Evolutionary conservation across 2,888 invertebrate genomes (phyloP), one percentile per base, ranked within the genome.

Genomic region (Napeogenes inachia): DNA sequence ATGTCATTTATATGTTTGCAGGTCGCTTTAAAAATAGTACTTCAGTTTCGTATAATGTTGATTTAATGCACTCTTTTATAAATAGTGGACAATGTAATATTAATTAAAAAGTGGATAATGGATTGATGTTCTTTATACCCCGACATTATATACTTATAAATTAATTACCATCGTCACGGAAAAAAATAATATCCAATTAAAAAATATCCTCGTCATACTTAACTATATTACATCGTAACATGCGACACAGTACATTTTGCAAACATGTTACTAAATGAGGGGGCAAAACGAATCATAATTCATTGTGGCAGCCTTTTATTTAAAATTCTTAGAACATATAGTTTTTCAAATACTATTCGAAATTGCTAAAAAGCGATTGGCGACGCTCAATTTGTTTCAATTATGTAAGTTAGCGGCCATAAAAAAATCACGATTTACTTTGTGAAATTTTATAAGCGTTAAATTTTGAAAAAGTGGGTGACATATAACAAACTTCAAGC

Each of bases 181-280:
- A 50, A 50, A 21, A 47, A 50, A 50, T 8, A 30, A 30, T 50
- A 21, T 30, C 50, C 21, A 50, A 50, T 50, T 30, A 30, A 50
- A 50, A 30, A 30, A n/a, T 50, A 50, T 50, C 30, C 50, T 50
- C 50, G 50, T 50, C 50, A 50, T 50, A 50, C 50, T 30, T 50
- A 50, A 50, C 21, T 30, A 30, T 50, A 50, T 50, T 50, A 50
- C 30, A 4, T 2, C 30, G 10, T 30, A 30, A 30, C 50, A 50
- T 50, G 50, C 50, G 21, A 50, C 30, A n/a, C 2, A 30, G 30
- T 50, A 50, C 50, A 50, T 42, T 50, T 50, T 50, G 50, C 50
- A 50, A 50, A 50, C 50, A 50, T 30, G 30, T 3, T n/a, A 30
- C 12, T 50, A 30, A 50, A 50, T 30, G 30, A 30, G 10, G 30